phyloP scores from a whole-genome alignment of 2,888 invertebrate genomes.

The Pristionchus maxplancki region DNA sequence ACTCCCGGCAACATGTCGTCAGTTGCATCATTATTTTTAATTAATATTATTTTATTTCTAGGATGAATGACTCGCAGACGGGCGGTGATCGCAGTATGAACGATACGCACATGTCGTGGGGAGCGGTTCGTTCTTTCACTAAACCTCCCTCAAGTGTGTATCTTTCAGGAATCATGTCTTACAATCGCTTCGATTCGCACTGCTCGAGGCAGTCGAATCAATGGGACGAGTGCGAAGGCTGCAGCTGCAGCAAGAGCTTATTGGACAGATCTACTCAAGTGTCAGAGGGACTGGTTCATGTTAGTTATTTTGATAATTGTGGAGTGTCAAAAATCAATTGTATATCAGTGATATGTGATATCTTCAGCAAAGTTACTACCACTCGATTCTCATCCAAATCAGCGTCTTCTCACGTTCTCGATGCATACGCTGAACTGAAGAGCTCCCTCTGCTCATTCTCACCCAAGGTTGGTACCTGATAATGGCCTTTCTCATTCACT shows the following conservation, averaged over 20 bases:
- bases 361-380: slow-evolving; percentile 38
- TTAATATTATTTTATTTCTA: not conserved
- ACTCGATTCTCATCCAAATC: slow-evolving; percentile 15
- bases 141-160: not conserved
- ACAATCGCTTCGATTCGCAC: slow-evolving; percentile 20
- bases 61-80: slow-evolving; percentile 29
- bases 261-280: slow-evolving; percentile 47
- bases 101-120: slow-evolving; percentile 15
- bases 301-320: not conserved
- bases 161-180: not conserved
- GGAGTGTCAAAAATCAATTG: not conserved
- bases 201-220: not conserved
- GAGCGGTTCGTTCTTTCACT: not conserved
- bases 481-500: not conserved
- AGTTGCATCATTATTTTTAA: not conserved
- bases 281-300: slow-evolving; percentile 47
- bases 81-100: slow-evolving; percentile 27
- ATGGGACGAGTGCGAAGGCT: not conserved
- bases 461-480: slow-evolving; percentile 31
- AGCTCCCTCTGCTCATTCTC: slow-evolving; percentile 33
- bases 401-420: slow-evolving; percentile 33
- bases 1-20: not conserved
- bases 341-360: not conserved
- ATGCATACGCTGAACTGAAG: slow-evolving; percentile 36
- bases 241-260: slow-evolving; percentile 42